Evolutionary conservation across 2,888 invertebrate genomes (phyloP), one percentile per base, ranked within the genome.

Genomic region (Helleia helle): DNA sequence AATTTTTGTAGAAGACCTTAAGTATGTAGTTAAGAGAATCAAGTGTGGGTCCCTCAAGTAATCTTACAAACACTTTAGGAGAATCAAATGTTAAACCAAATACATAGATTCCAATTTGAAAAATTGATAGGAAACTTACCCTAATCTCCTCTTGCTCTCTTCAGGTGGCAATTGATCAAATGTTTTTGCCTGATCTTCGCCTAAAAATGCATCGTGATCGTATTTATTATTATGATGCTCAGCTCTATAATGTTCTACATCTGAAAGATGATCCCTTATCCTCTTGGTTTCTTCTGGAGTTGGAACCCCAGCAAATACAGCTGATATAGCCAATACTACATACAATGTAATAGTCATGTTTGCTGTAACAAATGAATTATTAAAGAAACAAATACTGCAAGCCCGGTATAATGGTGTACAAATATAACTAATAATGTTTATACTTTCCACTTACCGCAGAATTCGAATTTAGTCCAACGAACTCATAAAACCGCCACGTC

Each of bases 171-270:
- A 84, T 56, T 97, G 93, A 65, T 98, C 97, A 66, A 98, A 99
- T 2, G 94, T 91, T 65, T 95, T 94, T 0, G 98, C 95, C 54
- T 91, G 90, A 50, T 96, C 95, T 65, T 96, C 95, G 0, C 99
- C 99, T 7, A 99, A 86, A 70, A 99, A 99, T 0, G 97, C 97
- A 66, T 99, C 98, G 65, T 99, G 99, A 65, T 99, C 99, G 67
- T 94, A 99, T 51, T 96, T 94, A 37, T 91, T 84, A 71, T 98
- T 94, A 59, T 96, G 96, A 46, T 93, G 89, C 15, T 91, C 92
- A 50, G 92, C 90, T 49, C 89, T 87, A 56, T 89, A 95, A 64
- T 97, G 97, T 49, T 93, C 91, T 40, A 90, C 87, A 49, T 93
- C 91, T 48, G 92, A 92, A 3, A 95, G 83, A 62, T 92, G 86